Percentiles rank a stretch among this genome's conserved stretches.
These are phyloP conservation scores for Balaenoptera acutorostrata DNA, from an alignment of 2,113 vertebrate genomes.

Conservation along the genomic window DNA sequence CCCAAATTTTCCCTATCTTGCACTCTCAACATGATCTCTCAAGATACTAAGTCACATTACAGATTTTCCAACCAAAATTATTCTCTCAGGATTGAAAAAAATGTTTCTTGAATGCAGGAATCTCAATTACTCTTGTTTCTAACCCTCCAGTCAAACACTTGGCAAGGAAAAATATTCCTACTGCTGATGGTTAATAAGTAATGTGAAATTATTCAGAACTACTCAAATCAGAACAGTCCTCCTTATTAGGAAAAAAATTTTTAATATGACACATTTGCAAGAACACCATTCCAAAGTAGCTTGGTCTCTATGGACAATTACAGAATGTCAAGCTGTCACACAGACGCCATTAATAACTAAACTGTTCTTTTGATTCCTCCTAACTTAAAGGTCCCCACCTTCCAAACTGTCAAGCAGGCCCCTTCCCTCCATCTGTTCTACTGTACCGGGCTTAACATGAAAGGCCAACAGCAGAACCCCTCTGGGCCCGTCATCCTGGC, in stretches of 20 bases:
- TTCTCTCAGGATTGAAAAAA: neutral
- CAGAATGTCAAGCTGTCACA: conserved; percentile 51
- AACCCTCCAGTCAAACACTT: neutral
- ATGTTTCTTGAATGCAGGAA: neutral
- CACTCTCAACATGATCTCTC: neutral
- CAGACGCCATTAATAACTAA: conserved; percentile 33
- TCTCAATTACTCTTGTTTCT: neutral
- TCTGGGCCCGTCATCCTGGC: neutral
- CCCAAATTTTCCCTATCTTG: neutral
- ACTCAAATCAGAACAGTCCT: conserved; percentile 31
- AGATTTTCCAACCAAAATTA: conserved; percentile 18
- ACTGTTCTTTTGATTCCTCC: conserved; percentile 58
- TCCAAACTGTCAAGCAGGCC: neutral
- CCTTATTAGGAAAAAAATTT: neutral
- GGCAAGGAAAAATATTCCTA: neutral
- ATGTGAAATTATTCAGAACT: conserved; percentile 42
- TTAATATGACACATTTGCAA: conserved; percentile 10
- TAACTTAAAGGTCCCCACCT: conserved; percentile 45
- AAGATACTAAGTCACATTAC: neutral
- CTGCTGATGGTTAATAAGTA: conserved; percentile 24
- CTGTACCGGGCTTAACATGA: neutral
- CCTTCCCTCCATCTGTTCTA: conserved; percentile 55
- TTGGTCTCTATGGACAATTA: conserved; percentile 38
- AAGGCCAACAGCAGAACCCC: neutral
- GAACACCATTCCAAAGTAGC: conserved; percentile 12